These are phyloP conservation scores for Gorsachius goisagi DNA, from an alignment of 2,113 vertebrate species.

Conservation along the genomic window DNA sequence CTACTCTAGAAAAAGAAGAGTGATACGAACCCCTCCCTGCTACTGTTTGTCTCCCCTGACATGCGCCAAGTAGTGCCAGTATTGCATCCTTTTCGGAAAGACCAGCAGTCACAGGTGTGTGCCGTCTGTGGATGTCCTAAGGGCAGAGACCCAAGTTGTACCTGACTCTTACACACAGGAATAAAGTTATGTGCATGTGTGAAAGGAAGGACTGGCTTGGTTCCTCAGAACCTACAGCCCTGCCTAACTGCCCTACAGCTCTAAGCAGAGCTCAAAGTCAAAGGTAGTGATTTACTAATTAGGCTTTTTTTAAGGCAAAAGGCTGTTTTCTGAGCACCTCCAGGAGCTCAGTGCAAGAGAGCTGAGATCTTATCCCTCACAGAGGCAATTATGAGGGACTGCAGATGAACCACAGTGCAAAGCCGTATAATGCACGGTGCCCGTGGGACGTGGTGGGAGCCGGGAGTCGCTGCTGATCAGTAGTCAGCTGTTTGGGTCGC, in stretches of 20 bases:
- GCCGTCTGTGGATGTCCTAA: background rate
- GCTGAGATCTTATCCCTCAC: background rate
- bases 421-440: background rate
- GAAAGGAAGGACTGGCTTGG: background rate
- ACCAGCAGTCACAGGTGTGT: background rate
- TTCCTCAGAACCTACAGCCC: background rate
- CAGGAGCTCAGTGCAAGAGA: background rate
- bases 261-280: background rate
- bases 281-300: background rate
- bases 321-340: background rate
- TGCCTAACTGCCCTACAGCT: background rate
- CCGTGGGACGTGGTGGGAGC: background rate
- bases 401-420: rapidly evolving
- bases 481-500: background rate
- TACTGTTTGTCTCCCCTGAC: background rate
- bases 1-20: background rate
- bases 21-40: background rate
- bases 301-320: background rate
- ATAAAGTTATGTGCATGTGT: rapidly evolving
- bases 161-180: background rate
- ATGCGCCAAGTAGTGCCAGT: rapidly evolving
- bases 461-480: background rate
- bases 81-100: background rate
- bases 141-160: background rate
- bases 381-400: background rate